Evolutionary conservation across 2,797 vertebrate species (phyloP).

Genomic region (Potorous gilbertii): DNA sequence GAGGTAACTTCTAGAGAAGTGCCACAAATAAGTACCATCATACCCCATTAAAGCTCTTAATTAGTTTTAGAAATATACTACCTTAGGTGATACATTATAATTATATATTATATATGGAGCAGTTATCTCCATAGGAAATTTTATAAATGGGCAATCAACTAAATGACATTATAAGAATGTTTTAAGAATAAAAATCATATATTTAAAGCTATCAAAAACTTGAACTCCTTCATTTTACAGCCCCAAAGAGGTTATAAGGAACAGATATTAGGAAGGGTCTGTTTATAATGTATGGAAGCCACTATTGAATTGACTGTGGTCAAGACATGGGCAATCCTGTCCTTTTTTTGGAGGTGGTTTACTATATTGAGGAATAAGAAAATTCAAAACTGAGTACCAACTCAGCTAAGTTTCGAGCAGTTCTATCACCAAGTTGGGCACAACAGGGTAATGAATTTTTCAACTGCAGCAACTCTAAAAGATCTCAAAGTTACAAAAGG

Average conservation of each 20-base stretch:
- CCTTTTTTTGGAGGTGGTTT: slow-evolving; percentile 41
- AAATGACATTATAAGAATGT: background rate
- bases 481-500: background rate
- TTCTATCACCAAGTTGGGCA: background rate
- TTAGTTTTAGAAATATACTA: background rate
- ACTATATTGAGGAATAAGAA: slow-evolving; percentile 52
- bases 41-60: background rate
- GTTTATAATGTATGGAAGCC: background rate
- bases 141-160: background rate
- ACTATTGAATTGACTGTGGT: slow-evolving; percentile 4
- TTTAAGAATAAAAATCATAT: background rate
- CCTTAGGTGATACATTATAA: background rate
- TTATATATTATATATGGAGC: background rate
- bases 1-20: background rate
- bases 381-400: slow-evolving; percentile 2
- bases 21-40: background rate
- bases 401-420: background rate
- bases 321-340: slow-evolving; percentile 33
- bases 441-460: background rate
- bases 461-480: background rate
- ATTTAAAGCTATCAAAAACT: background rate
- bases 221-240: background rate
- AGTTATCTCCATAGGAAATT: background rate
- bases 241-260: background rate
- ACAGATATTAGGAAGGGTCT: background rate